Base-by-base conservation (phyloP, 2,888 invertebrate genomes). In the Strigamia transsilvanica region DNA sequence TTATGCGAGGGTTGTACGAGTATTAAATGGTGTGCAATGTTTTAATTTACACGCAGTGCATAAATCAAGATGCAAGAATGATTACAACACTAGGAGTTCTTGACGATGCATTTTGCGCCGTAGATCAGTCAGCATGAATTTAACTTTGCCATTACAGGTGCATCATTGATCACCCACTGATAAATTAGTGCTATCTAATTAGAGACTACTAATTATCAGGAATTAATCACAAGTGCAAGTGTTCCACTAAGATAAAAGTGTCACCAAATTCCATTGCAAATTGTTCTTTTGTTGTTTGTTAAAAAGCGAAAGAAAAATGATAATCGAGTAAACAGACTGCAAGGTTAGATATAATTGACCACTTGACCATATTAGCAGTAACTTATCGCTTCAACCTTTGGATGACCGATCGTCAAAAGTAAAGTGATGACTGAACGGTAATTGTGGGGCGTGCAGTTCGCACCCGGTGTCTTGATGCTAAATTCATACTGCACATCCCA, bases 121-220 rank as follows among this genome's bases (percentile, higher is more conserved):
- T 32, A 32, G 66, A 66, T 66, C 66, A 66, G 66, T 66, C 66
- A 66, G 66, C 66, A 66, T 66, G 66, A 66, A 66, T 66, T 66
- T 66, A 66, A 23, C 12, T 66, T 66, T 7, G 27, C 32, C 27
- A 66, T 27, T 66, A 66, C 66, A 66, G 66, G 66, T 66, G 66
- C 66, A 66, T 66, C 66, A 66, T 66, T 27, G 66, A 66, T 66
- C 66, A 66, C 66, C 27, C 66, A 66, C 66, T 66, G 27, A 66
- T 66, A 66, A 66, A 66, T 66, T 66, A 66, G 23, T 23, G 32
- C 66, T 27, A 66, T 66, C 66, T 66, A 66, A 66, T 66, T 66
- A 66, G 66, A 23, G 23, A 27, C 66, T 66, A 13, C 66, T 66
- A 66, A 66, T 66, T 66, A 66, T 66, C 66, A 23, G 23, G 2